Base-by-base conservation (phyloP, 1,140 invertebrate genomes). In the Penaeus vannamei region DNA sequence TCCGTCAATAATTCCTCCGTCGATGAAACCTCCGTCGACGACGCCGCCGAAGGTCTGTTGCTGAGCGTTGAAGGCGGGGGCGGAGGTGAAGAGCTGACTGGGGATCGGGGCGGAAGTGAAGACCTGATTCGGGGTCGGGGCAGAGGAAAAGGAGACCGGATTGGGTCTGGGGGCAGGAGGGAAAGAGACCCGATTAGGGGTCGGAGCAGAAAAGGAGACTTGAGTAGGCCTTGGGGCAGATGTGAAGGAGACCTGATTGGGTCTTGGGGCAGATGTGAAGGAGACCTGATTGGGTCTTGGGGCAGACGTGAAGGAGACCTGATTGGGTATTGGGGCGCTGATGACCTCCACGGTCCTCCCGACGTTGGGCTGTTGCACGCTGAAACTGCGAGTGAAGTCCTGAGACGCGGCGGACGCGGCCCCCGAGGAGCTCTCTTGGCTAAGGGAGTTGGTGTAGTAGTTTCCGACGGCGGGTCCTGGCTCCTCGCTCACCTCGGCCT, bases 401-500 rank as follows among this genome's bases (percentile, higher is more conserved):
- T 76, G 72, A 20, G 72, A 29, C 17, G 17, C n/a, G 10, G 72
- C 5, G 26, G 72, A 29, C 17, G 17, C 66, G 66, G 23, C 42
- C 5, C 42, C 72, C 20, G 72, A 23, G n/a, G 72, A 20, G 8
- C 53, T 53, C 22, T 76, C 72, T 14, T 26, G 72, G 72, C 72
- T 76, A 8, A 76, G 72, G 23, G 72, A 76, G 26, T 76, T 76
- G 72, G 29, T 19, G 72, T 76, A 76, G 17, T 36, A 32, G 72
- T 29, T 36, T 29, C 42, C 72, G 26, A 76, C 29, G 72, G 72
- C 22, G 72, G 29, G 29, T 20, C 72, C 72, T 26, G 72, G 72
- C 42, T 76, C 72, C 42, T 76, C 72, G 72, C 72, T 76, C 22
- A 76, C 72, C n/a, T 76, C 26, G 17, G 72, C 72, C 72, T 32